A percentile compares a stretch with the other conserved stretches of the same genome.
Conservation (phyloP, 2,113 vertebrate species). For the Dromiciops gliroides region DNA sequence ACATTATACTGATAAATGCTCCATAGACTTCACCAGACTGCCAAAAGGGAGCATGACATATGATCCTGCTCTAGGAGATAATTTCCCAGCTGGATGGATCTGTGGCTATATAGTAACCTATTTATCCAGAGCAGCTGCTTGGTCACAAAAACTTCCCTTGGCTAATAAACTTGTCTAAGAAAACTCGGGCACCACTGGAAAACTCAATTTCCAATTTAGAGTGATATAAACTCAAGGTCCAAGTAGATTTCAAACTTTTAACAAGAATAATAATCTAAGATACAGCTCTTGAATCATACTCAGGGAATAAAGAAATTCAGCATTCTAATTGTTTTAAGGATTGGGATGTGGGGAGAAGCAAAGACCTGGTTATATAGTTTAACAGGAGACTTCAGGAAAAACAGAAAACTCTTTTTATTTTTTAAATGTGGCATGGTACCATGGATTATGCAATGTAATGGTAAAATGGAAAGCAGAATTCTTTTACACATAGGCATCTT, state of each 20-base stretch:
- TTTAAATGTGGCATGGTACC: background rate
- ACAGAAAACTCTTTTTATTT: background rate
- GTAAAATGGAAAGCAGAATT: background rate
- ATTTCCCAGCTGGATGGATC: background rate
- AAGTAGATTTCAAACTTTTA: background rate
- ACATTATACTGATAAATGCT: background rate
- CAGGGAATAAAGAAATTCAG: background rate
- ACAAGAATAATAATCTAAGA: background rate
- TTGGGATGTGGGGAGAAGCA: background rate
- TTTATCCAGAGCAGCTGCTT: background rate
- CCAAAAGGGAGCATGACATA: background rate
- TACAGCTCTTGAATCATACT: background rate
- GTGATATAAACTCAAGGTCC: background rate
- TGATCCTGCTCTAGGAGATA: background rate
- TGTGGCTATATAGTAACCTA: too few species aligned
- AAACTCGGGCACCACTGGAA: background rate
- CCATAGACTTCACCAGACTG: background rate
- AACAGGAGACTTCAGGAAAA: background rate
- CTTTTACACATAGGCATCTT: background rate
- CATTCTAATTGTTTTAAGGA: background rate
- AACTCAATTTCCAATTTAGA: conserved; percentile 11
- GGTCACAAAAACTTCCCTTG: too few species aligned
- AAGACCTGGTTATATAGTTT: background rate
- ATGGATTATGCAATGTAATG: background rate
- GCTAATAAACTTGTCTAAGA: background rate